Evolutionary conservation across 2,888 invertebrate genomes (phyloP).

Genomic region (Agrochola circellaris): DNA sequence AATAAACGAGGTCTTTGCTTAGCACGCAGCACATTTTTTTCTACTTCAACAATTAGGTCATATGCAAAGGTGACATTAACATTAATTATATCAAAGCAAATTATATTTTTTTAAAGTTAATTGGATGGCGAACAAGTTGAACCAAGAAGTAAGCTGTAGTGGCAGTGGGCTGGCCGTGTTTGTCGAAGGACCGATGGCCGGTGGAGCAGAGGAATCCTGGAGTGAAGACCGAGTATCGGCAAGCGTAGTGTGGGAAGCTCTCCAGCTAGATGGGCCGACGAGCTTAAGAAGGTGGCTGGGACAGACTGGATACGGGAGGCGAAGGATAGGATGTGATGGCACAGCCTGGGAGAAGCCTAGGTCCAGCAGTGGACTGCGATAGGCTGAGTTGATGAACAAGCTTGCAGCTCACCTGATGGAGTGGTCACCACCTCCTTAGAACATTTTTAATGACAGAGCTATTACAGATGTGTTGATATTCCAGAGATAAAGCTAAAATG

Average conservation of each 20-base stretch:
- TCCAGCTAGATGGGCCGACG: no score
- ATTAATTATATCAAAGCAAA: neutral
- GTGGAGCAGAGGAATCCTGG: neutral
- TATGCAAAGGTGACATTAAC: constrained; percentile 30
- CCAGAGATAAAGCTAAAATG: neutral
- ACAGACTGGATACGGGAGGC: neutral
- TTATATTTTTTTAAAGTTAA: neutral
- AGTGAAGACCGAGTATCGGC: neutral
- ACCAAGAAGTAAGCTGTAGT: no score
- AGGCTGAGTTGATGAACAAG: neutral
- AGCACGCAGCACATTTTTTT: constrained; percentile 35
- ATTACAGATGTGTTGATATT: neutral
- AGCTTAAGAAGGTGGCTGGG: neutral
- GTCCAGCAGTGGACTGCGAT: neutral
- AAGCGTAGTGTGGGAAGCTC: no score
- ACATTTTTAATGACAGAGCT: neutral
- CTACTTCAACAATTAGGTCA: constrained; percentile 46
- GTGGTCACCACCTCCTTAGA: neutral
- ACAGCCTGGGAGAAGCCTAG: neutral
- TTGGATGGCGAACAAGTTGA: neutral
- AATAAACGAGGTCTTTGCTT: constrained; percentile 36
- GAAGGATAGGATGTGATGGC: neutral
- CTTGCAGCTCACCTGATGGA: no score
- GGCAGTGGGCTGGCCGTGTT: no score
- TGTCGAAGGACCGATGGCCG: no score